Percentiles rank a stretch among this genome's conserved stretches.
These are phyloP conservation scores for Cyprinodon diabolis DNA, from an alignment of 2,797 vertebrate species.

Conservation along the genomic window DNA sequence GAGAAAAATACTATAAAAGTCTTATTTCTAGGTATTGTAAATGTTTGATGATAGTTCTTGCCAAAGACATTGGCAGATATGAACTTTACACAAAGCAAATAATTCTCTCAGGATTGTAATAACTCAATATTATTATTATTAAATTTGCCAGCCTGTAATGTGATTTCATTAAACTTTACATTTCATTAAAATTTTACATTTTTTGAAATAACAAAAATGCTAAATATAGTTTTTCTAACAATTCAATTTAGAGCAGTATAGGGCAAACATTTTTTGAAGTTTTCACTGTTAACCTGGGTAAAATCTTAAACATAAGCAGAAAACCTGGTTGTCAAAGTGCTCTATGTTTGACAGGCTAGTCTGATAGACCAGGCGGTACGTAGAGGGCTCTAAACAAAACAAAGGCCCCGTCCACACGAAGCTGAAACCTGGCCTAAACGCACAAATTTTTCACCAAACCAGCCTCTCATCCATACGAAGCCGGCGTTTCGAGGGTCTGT, in stretches of 20 bases:
- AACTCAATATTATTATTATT: no score
- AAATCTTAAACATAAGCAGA: background rate
- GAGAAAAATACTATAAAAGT: background rate
- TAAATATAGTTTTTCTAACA: background rate
- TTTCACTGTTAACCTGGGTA: background rate
- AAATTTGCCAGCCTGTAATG: background rate
- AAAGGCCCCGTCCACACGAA: no score
- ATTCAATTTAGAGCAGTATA: no score
- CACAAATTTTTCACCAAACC: no score
- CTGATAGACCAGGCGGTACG: background rate
- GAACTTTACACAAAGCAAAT: background rate
- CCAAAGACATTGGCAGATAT: background rate
- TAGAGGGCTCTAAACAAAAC: background rate
- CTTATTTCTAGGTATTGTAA: background rate
- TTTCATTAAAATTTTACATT: background rate
- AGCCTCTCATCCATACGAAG: no score
- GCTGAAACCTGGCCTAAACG: no score
- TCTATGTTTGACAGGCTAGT: background rate
- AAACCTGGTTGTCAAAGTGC: slow-evolving; percentile 1
- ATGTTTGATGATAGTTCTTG: background rate
- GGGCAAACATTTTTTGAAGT: background rate
- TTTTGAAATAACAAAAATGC: background rate
- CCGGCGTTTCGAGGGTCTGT: no score
- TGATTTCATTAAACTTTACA: background rate
- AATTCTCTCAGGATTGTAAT: no score